Percentiles rank a stretch among this genome's conserved stretches.
These are phyloP conservation scores for Phorcus lineatus DNA, from an alignment of 2,888 invertebrate genomes.

Conservation along the genomic window DNA sequence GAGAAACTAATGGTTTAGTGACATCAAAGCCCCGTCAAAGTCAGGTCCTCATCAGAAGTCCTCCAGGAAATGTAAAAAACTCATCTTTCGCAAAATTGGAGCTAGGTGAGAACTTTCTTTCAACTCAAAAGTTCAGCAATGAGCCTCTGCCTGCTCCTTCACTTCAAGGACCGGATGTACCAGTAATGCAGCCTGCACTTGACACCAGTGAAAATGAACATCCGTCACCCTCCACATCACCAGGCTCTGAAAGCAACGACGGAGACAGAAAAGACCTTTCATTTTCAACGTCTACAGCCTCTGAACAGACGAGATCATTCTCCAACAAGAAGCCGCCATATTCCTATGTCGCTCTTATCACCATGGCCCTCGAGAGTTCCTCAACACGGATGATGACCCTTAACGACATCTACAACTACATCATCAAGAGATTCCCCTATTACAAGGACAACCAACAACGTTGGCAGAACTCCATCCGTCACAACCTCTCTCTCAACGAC, in stretches of 20 bases:
- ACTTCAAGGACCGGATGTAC: too few species aligned
- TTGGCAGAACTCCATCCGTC: constrained; percentile 81
- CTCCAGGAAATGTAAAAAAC: too few species aligned
- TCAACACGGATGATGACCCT: constrained; percentile 95
- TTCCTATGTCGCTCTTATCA: constrained; percentile 98
- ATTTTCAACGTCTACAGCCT: constrained; percentile 65
- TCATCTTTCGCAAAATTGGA: too few species aligned
- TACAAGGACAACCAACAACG: constrained; percentile 89
- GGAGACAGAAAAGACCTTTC: constrained; percentile 23
- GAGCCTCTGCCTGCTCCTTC: too few species aligned
- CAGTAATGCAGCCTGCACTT: too few species aligned
- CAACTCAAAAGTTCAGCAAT: too few species aligned
- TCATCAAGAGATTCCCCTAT: constrained; percentile 91
- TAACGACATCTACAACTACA: constrained; percentile 90
- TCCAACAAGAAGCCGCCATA: constrained; percentile 97
- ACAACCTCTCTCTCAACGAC: constrained; percentile 96
- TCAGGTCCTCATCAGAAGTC: too few species aligned
- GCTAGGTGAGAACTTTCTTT: too few species aligned
- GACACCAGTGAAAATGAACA: background rate
- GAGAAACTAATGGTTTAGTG: too few species aligned
- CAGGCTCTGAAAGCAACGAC: constrained; percentile 25
- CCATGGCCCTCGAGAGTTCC: constrained; percentile 99
- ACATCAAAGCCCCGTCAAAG: too few species aligned
- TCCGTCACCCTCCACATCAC: background rate
- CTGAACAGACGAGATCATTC: constrained; percentile 70